Evolutionary conservation across 2,888 invertebrate species (phyloP).

Genomic region (Harpalus rubripes): DNA sequence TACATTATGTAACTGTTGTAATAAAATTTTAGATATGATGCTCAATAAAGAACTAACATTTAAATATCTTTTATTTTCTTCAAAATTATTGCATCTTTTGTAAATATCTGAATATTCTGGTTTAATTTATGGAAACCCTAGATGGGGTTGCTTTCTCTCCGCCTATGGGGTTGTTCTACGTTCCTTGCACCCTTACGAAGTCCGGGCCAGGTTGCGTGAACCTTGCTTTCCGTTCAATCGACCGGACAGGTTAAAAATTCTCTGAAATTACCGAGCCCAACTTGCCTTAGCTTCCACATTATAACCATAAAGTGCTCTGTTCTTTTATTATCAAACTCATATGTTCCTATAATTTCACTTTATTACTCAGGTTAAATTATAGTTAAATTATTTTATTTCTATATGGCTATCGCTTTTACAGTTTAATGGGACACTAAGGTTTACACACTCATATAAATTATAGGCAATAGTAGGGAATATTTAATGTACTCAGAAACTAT

Average conservation of each 20-base stretch:
- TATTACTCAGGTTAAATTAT: conserved; percentile 8
- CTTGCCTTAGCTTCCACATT: conserved; percentile 13
- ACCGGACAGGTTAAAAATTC: conserved; percentile 51
- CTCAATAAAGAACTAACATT: no score
- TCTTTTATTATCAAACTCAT: conserved; percentile 38
- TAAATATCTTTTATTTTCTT: no score
- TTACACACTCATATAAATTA: conserved; percentile 4
- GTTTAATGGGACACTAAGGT: background rate
- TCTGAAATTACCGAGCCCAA: conserved; percentile 31
- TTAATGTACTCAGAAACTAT: background rate
- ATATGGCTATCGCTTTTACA: background rate
- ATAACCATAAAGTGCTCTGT: conserved; percentile 40
- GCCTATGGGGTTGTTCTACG: background rate
- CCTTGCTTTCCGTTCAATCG: conserved; percentile 51
- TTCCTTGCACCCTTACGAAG: conserved; percentile 19
- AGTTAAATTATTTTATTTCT: conserved; percentile 17
- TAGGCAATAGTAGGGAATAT: background rate
- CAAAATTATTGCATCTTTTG: no score
- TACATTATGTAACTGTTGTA: no score
- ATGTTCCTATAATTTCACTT: conserved; percentile 27
- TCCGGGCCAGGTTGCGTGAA: conserved; percentile 49
- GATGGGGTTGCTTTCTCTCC: background rate
- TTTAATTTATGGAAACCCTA: background rate
- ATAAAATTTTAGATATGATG: no score
- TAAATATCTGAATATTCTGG: no score